phyloP scores from a whole-genome alignment of 2,797 vertebrate genomes.

The Clarias laeviceps region DNA sequence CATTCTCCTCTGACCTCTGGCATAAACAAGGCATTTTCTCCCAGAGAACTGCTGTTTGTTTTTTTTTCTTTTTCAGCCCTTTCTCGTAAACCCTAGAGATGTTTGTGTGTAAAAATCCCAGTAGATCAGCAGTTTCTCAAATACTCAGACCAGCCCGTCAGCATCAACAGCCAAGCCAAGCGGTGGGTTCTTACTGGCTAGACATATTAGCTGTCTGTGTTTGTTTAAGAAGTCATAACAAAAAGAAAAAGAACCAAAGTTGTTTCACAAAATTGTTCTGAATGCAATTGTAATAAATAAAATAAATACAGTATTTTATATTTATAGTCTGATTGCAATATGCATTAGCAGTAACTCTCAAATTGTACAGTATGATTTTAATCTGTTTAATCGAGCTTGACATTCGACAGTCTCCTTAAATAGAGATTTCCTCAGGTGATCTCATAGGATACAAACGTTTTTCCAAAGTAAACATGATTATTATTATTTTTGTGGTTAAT shows the following conservation, averaged over 20 bases:
- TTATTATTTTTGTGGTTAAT: not conserved
- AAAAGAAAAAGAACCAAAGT: too few relatives aligned
- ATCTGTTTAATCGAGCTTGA: not conserved
- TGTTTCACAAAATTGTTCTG: not conserved
- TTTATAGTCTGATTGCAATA: not conserved
- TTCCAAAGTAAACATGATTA: not conserved
- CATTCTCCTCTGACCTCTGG: constrained; percentile 52
- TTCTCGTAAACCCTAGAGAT: too few relatives aligned
- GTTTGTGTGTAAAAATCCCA: too few relatives aligned
- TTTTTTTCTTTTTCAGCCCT: too few relatives aligned
- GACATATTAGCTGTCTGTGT: too few relatives aligned
- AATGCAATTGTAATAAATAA: not conserved
- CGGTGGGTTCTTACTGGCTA: too few relatives aligned
- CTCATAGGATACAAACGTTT: not conserved
- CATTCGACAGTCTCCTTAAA: not conserved
- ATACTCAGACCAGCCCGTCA: too few relatives aligned
- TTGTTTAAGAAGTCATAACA: too few relatives aligned
- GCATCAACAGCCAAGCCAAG: too few relatives aligned
- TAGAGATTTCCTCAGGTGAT: not conserved
- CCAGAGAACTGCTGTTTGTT: constrained; percentile 16
- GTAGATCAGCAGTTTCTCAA: too few relatives aligned
- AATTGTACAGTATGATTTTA: not conserved
- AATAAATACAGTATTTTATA: too few relatives aligned
- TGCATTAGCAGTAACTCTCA: not conserved
- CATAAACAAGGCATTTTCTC: constrained; percentile 44